Conservation (phyloP, 2,888 invertebrate genomes). For the Smittia aterrima region DNA sequence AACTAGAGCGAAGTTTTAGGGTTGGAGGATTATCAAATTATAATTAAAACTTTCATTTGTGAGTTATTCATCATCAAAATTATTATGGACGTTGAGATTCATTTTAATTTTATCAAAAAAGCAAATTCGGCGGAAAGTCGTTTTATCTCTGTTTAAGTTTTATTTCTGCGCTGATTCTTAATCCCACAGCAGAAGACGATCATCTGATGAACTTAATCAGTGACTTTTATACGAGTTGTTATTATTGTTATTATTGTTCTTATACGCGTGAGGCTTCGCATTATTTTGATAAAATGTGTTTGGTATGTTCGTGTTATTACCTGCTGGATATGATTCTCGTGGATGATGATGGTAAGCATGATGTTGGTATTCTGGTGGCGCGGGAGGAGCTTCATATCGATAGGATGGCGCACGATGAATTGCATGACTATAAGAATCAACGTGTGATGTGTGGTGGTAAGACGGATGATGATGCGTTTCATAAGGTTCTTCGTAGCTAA, state of each 20-base stretch:
- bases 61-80: background rate
- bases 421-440: slow-evolving; percentile 19
- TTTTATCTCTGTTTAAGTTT: background rate
- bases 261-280: slow-evolving; percentile 24
- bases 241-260: slow-evolving; percentile 32
- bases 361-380: slow-evolving; percentile 14
- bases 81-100: background rate
- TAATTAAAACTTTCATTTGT: background rate
- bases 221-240: slow-evolving; percentile 27
- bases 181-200: background rate
- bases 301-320: slow-evolving; percentile 30
- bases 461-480: slow-evolving; percentile 33
- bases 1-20: slow-evolving; percentile 8
- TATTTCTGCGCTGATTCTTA: background rate
- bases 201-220: slow-evolving; percentile 5
- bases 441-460: slow-evolving; percentile 3
- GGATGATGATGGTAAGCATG: slow-evolving; percentile 20
- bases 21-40: slow-evolving; percentile 13
- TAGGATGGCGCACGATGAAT: slow-evolving; percentile 33
- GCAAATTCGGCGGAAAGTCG: background rate
- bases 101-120: slow-evolving; percentile 6
- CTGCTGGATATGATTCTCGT: slow-evolving; percentile 17
- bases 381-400: slow-evolving; percentile 25
- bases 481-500: slow-evolving; percentile 33
- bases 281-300: slow-evolving; percentile 37